Base-by-base conservation (phyloP, 2,888 invertebrate species). In the Drosophila prolongata region DNA sequence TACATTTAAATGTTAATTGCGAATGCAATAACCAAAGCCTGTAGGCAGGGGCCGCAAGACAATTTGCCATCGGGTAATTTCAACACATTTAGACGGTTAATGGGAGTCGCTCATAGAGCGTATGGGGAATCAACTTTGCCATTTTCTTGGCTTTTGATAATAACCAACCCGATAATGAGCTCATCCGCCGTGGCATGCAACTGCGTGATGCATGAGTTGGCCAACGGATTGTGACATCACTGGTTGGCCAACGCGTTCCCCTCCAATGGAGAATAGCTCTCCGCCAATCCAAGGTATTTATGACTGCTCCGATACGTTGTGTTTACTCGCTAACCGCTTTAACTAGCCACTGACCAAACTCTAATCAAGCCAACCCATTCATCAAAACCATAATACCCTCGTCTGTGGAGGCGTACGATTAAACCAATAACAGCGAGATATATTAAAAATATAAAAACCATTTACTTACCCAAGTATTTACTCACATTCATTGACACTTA, bases 141-240 rank as follows among this genome's bases (percentile, higher is more conserved):
- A 73, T 78, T 79, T 73, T 54, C 68, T 61, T 56, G 38, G 56
- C 78, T 47, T 65, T 75, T 81, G 72, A 80, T 84, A 84, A 87
- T 83, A 80, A 77, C 77, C 69, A 80, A 77, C 79, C 69, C 71
- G 76, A 83, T 86, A 86, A 86, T 84, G 78, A 84, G 87, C 75
- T 66, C 78, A 82, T 77, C 87, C 82, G 80, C 55, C 50, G 72
- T 61, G 64, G 69, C 78, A 59, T 64, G 59, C 60, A 61, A 52
- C 53, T 49, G 56, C 42, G 65, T 75, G 55, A 83, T 68, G 73
- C 73, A 83, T 72, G 79, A 70, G 67, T 49, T 79, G 77, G 59
- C 62, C 73, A 80, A 73, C 80, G 72, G 66, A 76, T 77, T 77
- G 84, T 83, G 87, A 84, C 87, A 83, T 66, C 76, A 70, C 49